These are phyloP conservation scores for Ploceus nigricollis DNA, from an alignment of 2,113 vertebrate genomes.

Conservation along the genomic window DNA sequence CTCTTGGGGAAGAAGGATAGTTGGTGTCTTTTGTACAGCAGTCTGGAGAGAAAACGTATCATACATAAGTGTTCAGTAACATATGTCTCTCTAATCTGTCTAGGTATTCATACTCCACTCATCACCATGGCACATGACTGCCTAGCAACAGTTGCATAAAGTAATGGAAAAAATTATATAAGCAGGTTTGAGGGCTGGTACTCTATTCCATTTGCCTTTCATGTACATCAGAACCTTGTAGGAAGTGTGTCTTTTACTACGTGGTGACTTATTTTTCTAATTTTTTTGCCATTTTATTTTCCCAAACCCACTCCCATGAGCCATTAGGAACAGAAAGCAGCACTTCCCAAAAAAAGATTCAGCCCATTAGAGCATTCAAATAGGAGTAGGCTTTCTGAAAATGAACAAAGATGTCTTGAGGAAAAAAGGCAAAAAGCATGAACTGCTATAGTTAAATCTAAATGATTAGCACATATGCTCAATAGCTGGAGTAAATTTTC, in stretches of 20 bases:
- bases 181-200: neutral
- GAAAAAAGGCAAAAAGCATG: neutral
- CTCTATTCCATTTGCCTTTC: neutral
- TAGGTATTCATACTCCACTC: slow-evolving; percentile 5
- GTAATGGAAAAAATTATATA: neutral
- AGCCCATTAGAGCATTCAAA: neutral
- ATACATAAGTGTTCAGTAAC: neutral
- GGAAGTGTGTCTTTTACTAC: neutral
- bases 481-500: neutral
- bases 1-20: neutral
- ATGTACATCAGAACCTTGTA: neutral
- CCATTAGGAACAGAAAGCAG: neutral
- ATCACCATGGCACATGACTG: slow-evolving; percentile 43
- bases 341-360: neutral
- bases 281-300: neutral
- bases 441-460: neutral
- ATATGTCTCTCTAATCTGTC: slow-evolving; percentile 43
- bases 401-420: neutral
- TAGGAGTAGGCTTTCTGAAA: neutral
- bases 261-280: neutral
- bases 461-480: neutral
- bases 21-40: neutral
- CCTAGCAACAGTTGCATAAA: slow-evolving; percentile 60
- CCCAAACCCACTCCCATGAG: neutral
- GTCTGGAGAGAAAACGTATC: neutral